These are phyloP conservation scores for Phaonia tiefii DNA, from an alignment of 2,888 invertebrate genomes.

Conservation along the genomic window DNA sequence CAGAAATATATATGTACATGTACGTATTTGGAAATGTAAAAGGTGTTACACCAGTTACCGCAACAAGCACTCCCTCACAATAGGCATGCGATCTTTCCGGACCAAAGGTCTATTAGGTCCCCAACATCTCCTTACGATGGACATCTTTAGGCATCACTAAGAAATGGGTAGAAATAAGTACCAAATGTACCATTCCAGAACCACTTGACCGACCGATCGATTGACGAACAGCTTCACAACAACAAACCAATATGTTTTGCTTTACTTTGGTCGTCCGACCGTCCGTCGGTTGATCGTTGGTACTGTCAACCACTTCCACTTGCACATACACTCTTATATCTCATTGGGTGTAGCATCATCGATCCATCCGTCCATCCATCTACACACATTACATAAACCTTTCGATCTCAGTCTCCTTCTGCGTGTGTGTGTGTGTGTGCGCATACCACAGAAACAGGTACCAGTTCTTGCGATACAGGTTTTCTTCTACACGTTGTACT, in stretches of 20 bases:
- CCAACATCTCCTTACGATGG: too few species aligned
- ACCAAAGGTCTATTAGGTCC: too few species aligned
- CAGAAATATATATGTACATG: too few species aligned
- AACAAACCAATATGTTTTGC: slow-evolving; percentile 40
- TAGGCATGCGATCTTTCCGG: too few species aligned
- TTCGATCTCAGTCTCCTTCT: slow-evolving; percentile 55
- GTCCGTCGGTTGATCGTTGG: slow-evolving; percentile 15
- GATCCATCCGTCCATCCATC: slow-evolving; percentile 12
- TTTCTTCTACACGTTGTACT: slow-evolving; percentile 41
- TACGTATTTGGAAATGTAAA: too few species aligned
- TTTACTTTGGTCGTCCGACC: not conserved
- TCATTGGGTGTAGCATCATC: not conserved
- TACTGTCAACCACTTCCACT: too few species aligned
- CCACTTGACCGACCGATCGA: not conserved
- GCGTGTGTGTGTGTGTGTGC: slow-evolving; percentile 22
- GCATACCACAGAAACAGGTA: slow-evolving; percentile 64
- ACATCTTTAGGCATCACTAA: too few species aligned
- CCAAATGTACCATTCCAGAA: too few species aligned
- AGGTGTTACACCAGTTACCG: too few species aligned
- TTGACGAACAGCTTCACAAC: slow-evolving; percentile 15
- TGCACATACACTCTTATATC: not conserved
- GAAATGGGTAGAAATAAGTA: too few species aligned
- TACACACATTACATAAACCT: slow-evolving; percentile 53
- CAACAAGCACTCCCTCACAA: too few species aligned
- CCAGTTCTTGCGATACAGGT: slow-evolving; percentile 68